These are phyloP conservation scores for Octonoba sinensis DNA, from an alignment of 2,888 invertebrate genomes.

Conservation along the genomic window DNA sequence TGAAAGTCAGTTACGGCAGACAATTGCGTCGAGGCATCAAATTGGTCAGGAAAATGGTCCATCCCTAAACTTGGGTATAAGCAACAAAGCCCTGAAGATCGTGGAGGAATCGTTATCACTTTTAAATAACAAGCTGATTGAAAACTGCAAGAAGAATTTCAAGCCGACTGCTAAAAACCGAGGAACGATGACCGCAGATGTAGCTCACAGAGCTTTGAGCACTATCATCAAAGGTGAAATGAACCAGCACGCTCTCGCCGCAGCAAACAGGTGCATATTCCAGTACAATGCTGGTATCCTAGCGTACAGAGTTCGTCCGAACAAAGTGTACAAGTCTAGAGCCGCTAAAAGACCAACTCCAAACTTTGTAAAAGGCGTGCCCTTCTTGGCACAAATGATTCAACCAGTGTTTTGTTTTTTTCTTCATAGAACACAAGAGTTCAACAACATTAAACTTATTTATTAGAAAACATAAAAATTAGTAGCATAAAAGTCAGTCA, in stretches of 20 bases:
- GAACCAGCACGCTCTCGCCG: background rate
- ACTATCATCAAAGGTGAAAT: background rate
- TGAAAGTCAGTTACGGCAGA: no score
- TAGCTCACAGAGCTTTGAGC: background rate
- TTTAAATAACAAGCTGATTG: background rate
- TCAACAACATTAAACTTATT: no score
- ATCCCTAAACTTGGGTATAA: background rate
- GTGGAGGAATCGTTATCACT: background rate
- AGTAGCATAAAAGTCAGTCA: no score
- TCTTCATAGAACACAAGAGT: no score
- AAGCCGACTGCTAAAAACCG: background rate
- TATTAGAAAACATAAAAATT: no score
- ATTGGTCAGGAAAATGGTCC: no score
- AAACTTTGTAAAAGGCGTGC: background rate
- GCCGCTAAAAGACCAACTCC: background rate
- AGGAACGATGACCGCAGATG: background rate
- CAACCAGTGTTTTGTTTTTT: no score
- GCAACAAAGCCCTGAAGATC: background rate
- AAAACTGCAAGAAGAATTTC: background rate
- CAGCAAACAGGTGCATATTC: background rate
- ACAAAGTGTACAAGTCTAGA: background rate
- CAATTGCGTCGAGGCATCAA: no score
- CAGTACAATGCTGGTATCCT: slow-evolving; percentile 1
- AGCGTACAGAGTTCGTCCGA: background rate
- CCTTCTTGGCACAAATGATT: background rate